Evolutionary conservation across 2,113 vertebrate species (phyloP).

Genomic region (Pangasianodon hypophthalmus): DNA sequence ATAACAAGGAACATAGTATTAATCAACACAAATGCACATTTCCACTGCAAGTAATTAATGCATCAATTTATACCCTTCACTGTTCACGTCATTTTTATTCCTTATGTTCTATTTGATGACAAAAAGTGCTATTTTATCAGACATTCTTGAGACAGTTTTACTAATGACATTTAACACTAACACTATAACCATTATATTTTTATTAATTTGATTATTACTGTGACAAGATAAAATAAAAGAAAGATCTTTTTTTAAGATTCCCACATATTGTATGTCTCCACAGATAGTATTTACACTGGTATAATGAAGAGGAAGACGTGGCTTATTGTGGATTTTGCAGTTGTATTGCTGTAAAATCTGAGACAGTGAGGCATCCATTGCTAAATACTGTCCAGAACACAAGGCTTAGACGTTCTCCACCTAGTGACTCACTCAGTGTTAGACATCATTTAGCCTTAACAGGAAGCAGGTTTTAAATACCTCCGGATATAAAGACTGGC

Average conservation of each 20-base stretch:
- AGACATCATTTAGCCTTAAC: neutral
- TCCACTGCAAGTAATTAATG: neutral
- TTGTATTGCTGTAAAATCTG: neutral
- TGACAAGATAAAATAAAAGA: neutral
- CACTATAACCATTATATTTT: neutral
- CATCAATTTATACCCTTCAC: neutral
- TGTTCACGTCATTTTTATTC: neutral
- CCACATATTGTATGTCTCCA: neutral
- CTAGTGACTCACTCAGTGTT: constrained; percentile 4
- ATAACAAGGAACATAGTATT: too few relatives aligned
- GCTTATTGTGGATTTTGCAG: neutral
- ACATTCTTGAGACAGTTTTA: neutral
- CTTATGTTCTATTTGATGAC: neutral
- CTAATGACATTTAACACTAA: neutral
- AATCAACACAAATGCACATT: neutral
- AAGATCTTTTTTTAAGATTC: neutral
- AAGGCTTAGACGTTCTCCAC: neutral
- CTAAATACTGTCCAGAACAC: neutral
- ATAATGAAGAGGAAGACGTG: neutral
- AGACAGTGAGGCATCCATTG: neutral
- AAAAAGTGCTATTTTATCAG: neutral
- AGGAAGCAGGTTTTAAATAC: neutral
- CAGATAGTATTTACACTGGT: neutral
- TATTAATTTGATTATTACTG: neutral
- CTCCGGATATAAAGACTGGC: neutral